Base-by-base conservation (phyloP, 2,888 invertebrate species). In the Xiphydria camelus region DNA sequence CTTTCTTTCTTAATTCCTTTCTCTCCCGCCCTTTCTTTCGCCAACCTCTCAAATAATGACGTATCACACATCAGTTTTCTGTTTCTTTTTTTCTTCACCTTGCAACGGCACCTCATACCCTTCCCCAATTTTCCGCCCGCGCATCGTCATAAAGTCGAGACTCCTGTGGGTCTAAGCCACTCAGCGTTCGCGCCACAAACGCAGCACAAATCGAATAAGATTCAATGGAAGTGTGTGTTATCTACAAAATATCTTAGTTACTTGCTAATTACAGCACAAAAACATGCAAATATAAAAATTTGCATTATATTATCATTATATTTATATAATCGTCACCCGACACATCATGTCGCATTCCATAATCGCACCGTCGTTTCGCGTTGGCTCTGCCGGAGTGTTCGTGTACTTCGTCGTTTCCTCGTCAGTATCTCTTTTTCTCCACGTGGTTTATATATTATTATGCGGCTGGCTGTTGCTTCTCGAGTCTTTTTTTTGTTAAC, bases 161-260 rank as follows among this genome's bases (percentile, higher is more conserved):
- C 64, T 62, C 53, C 46, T 53, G 60, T 54, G 59, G 48, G 43
- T 44, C 55, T 49, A 57, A 31, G 53, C 54, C 52, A 54, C 50
- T 57, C 45, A 44, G 52, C 47, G 47, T 41, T 43, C 41, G 47
- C 51, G 52, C 47, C 46, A 43, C 29, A 29, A 29, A 15, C 40
- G 49, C 39, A 44, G 47, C 59, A 54, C 60, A 52, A 55, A 63
- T 64, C 57, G 63, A 68, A 69, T 62, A 68, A 68, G 66, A 68
- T 64, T 69, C 67, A 70, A 68, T 70, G 70, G 70, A 71, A 70
- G 70, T 70, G 64, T 57, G 57, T 62, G 68, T 73, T 73, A 73
- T 73, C 73, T 73, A 73, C 73, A 72, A 73, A 73, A 73, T 73
- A 73, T 70, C 72, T 73, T 71, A 70, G 70, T 73, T 72, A 72